Percentiles rank a stretch among this genome's conserved stretches.
Conservation (phyloP, 1,140 invertebrate genomes). For the Hycleus cichorii region DNA sequence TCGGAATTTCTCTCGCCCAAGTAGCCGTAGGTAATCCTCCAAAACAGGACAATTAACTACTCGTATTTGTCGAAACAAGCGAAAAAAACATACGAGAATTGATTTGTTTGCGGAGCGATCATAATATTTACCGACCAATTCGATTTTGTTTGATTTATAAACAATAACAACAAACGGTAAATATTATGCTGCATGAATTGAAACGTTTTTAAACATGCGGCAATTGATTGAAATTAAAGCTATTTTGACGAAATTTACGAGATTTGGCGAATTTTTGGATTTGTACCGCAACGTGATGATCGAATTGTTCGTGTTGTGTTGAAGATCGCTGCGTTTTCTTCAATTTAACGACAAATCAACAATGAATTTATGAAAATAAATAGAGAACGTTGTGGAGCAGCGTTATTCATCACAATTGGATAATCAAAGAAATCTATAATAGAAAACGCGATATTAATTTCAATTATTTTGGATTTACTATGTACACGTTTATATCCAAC, state of each 20-base stretch:
- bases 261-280: too few relatives aligned
- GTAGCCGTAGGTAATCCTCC: not conserved
- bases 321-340: too few relatives aligned
- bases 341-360: too few relatives aligned
- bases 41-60: too few relatives aligned
- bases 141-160: not conserved
- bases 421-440: constrained; percentile 5
- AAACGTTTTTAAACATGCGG: not conserved
- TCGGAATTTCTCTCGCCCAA: not conserved
- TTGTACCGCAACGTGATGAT: too few relatives aligned
- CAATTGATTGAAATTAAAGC: not conserved
- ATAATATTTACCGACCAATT: constrained; percentile 12
- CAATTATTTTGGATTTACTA: constrained; percentile 8
- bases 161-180: not conserved
- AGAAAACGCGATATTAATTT: constrained; percentile 11
- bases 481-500: constrained; percentile 18
- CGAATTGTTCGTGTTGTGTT: too few relatives aligned
- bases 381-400: too few relatives aligned
- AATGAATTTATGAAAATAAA: too few relatives aligned
- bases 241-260: too few relatives aligned
- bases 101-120: constrained; percentile 15
- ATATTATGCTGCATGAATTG: not conserved
- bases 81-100: constrained; percentile 3
- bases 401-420: not conserved
- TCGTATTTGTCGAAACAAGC: too few relatives aligned